Conservation (phyloP, 2,888 invertebrate genomes). For the Odontocolon sp. region DNA sequence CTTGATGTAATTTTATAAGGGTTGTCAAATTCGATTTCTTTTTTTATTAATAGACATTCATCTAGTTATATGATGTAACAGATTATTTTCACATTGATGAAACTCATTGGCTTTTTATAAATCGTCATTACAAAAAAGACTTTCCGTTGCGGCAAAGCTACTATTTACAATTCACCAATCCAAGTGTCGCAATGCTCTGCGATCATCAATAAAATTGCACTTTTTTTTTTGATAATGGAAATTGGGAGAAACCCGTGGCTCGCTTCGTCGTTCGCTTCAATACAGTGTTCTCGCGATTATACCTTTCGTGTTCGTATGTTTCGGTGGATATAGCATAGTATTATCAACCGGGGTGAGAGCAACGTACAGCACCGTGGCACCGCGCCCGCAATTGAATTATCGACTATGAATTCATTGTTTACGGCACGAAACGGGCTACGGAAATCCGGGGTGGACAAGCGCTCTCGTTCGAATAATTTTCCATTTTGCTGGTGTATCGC, state of each 20-base stretch:
- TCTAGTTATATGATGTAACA: too few species aligned
- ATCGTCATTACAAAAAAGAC: too few species aligned
- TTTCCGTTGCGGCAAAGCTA: too few species aligned
- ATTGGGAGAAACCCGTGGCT: neutral
- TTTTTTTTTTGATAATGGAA: neutral
- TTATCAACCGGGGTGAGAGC: constrained; percentile 34
- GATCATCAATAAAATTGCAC: too few species aligned
- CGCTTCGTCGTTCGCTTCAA: constrained; percentile 14
- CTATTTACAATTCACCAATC: too few species aligned
- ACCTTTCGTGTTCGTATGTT: constrained; percentile 38
- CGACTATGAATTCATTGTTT: constrained; percentile 61
- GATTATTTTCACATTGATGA: too few species aligned
- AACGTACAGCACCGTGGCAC: constrained; percentile 45
- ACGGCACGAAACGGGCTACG: constrained; percentile 50
- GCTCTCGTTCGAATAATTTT: constrained; percentile 59
- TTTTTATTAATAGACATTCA: too few species aligned
- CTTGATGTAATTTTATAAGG: too few species aligned
- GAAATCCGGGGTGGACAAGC: constrained; percentile 58
- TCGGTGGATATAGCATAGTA: constrained; percentile 12
- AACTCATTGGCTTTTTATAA: too few species aligned
- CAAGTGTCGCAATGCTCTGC: too few species aligned
- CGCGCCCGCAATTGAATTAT: constrained; percentile 58
- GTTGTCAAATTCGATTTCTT: too few species aligned
- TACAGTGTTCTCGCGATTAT: constrained; percentile 39
- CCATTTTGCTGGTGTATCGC: constrained; percentile 56